Base-by-base conservation (phyloP, 2,888 invertebrate species). In the Himalopsyche anomala region DNA sequence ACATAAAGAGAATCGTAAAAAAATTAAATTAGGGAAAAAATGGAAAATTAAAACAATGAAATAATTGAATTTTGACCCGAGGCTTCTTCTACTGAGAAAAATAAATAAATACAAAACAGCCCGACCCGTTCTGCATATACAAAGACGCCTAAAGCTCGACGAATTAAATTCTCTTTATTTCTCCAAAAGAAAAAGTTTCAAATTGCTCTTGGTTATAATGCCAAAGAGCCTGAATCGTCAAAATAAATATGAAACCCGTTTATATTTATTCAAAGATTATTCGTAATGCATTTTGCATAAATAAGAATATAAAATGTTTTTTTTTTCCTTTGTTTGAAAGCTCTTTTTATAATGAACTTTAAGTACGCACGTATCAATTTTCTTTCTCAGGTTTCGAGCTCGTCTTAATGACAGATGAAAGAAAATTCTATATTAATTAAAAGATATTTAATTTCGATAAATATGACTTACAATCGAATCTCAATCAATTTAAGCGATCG, bases 241-340 rank as follows among this genome's bases (percentile, higher is more conserved):
- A 62, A 62, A 62, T 28, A 62, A 62, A 62, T 62, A 62, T 62
- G 62, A 62, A 62, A 19, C 62, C 62, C 62, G 62, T 62, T 62
- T 62, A 51, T 3, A 62, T 19, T 62, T 62, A 19, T n/a, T 19
- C 62, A 19, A 28, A 62, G 28, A 19, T 62, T 62, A 62, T 62
- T 19, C 62, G 62, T 62, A 62, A 62, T 62, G 62, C 62, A 62
- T 62, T 62, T 62, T 62, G 28, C 62, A 62, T 62, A 62, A 62
- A 28, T 62, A 62, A 62, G 51, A 51, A 51, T 51, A 51, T 15
- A 15, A 51, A 51, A 51, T 51, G 51, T 15, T 51, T 51, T 45
- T 45, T 51, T 51, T 4, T 51, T 51, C 51, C 51, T 51, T 51
- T 51, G 51, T 51, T 51, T 51, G 15, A 51, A 51, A 51, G 51